A percentile compares a stretch with the other conserved stretches of the same genome.
phyloP scores from a whole-genome alignment of 2,888 invertebrate genomes.

The Thymelicus acteon region DNA sequence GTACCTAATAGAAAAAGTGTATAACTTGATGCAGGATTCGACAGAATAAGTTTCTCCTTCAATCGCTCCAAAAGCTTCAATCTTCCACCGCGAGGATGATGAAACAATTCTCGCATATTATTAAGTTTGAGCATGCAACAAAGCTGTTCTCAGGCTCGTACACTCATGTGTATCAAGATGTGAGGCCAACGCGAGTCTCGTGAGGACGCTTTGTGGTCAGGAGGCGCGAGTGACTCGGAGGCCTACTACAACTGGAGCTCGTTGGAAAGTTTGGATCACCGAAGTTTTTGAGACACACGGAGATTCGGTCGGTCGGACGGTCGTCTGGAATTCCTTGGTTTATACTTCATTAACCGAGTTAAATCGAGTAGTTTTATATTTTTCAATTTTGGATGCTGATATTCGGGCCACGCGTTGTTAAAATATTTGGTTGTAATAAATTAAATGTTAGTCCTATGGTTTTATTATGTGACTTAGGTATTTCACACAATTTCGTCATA shows the following conservation, averaged over 20 bases:
- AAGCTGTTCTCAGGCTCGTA: constrained; percentile 25
- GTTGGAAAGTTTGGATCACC: constrained; percentile 67
- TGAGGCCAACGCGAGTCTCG: constrained; percentile 51
- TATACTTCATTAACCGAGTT: no score
- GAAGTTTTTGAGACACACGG: constrained; percentile 53
- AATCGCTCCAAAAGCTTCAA: neutral
- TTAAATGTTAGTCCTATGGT: no score
- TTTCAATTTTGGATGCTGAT: no score
- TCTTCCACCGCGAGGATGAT: neutral
- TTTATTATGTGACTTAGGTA: no score
- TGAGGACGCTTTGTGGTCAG: constrained; percentile 72
- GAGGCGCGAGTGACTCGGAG: constrained; percentile 61
- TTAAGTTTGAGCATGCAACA: constrained; percentile 17
- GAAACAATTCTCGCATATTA: constrained; percentile 12
- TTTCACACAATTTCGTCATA: no score
- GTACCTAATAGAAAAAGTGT: no score
- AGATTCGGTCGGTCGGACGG: no score
- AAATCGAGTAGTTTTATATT: no score
- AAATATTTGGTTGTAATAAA: no score
- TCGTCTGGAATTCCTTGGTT: neutral
- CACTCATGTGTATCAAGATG: constrained; percentile 39
- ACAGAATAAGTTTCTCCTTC: no score
- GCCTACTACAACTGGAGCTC: constrained; percentile 64
- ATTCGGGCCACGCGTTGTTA: no score
- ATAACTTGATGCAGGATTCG: no score